Evolutionary conservation across 2,797 vertebrate genomes (phyloP).

Genomic region (Pseudopleuronectes americanus): DNA sequence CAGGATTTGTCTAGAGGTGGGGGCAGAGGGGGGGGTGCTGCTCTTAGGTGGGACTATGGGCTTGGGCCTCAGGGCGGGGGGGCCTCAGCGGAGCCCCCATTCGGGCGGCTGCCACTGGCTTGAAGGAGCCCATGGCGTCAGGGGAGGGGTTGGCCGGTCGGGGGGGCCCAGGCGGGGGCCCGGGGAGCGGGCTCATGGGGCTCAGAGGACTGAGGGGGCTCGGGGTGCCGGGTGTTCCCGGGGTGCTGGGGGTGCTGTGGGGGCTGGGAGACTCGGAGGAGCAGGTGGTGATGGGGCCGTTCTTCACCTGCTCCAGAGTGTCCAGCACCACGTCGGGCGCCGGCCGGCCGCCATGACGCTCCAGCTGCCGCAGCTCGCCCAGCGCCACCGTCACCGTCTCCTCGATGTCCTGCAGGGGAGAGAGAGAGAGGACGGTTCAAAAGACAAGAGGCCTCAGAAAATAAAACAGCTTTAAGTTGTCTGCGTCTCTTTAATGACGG

Average conservation of each 20-base stretch:
- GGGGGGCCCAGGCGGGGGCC: constrained; percentile 81
- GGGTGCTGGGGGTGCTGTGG: constrained; percentile 85
- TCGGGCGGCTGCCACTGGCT: constrained; percentile 88
- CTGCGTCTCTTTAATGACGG: no score
- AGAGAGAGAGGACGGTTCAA: background rate
- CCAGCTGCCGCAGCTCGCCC: constrained; percentile 93
- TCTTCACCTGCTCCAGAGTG: constrained; percentile 95
- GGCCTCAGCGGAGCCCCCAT: constrained; percentile 94
- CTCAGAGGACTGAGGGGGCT: constrained; percentile 94
- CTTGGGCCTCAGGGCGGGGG: constrained; percentile 96
- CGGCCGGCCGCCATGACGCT: constrained; percentile 91
- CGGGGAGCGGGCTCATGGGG: constrained; percentile 93
- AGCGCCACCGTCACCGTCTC: constrained; percentile 95
- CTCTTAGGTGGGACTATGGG: constrained; percentile 95
- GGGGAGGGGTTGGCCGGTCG: constrained; percentile 87
- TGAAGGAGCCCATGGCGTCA: constrained; percentile 93
- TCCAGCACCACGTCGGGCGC: constrained; percentile 96
- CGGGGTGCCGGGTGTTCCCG: constrained; percentile 83
- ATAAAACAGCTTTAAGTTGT: no score
- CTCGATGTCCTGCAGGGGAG: constrained; percentile 90
- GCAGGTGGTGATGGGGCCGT: constrained; percentile 75
- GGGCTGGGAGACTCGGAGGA: constrained; percentile 89
- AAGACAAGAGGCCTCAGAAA: no score
- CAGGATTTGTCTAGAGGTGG: constrained; percentile 95
- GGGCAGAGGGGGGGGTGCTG: constrained; percentile 86